phyloP scores from a whole-genome alignment of 2,797 vertebrate species.

The Sebastes itinus region DNA sequence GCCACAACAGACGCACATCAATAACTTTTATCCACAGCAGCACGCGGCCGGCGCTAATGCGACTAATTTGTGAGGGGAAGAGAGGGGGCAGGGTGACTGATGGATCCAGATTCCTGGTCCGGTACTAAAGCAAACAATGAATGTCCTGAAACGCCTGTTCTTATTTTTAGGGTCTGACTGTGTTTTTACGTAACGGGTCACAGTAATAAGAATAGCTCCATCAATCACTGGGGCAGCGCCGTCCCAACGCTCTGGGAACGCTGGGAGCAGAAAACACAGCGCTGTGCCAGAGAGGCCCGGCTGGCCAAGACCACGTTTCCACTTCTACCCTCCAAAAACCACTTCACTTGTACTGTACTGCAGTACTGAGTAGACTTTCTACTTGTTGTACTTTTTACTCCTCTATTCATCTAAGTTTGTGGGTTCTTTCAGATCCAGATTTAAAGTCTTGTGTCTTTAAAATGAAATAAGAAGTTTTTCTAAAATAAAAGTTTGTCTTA shows the following conservation, averaged over 20 bases:
- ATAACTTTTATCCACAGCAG: conserved; percentile 40
- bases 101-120: conserved; percentile 56
- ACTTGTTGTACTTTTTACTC: background rate
- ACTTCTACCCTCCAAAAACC: background rate
- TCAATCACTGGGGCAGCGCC: conserved; percentile 64
- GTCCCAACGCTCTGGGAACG: conserved; percentile 70
- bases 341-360: background rate
- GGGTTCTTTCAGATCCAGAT: background rate
- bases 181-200: conserved; percentile 72
- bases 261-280: conserved; percentile 59
- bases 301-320: conserved; percentile 27
- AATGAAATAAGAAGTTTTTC: too few relatives aligned
- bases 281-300: conserved; percentile 22
- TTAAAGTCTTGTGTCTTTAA: background rate
- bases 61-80: conserved; percentile 29
- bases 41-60: conserved; percentile 34
- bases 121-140: conserved; percentile 73
- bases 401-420: background rate
- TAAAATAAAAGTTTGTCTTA: too few relatives aligned
- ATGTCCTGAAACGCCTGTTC: conserved; percentile 68
- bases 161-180: conserved; percentile 79
- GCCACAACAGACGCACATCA: conserved; percentile 6
- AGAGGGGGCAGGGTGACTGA: background rate
- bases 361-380: background rate
- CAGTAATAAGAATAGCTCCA: conserved; percentile 74